These are phyloP conservation scores for Catocala sponsa DNA, from an alignment of 2,888 invertebrate species.

Conservation along the genomic window DNA sequence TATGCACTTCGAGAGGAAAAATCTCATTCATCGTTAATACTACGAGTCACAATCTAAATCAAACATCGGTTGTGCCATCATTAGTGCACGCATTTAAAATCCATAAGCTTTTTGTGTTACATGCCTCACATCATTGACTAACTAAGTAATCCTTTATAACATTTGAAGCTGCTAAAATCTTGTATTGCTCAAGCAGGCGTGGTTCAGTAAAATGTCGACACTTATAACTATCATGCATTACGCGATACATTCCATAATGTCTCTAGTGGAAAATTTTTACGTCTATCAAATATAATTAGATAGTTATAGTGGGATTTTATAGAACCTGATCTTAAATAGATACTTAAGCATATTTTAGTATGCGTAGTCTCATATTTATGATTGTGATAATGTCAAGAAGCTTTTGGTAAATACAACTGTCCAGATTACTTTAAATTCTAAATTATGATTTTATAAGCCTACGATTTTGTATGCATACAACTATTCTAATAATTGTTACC, in stretches of 20 bases:
- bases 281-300: too few relatives aligned
- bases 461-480: too few relatives aligned
- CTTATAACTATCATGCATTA: neutral
- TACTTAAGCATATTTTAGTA: too few relatives aligned
- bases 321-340: too few relatives aligned
- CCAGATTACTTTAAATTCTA: too few relatives aligned
- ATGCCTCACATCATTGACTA: slow-evolving; percentile 1
- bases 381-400: too few relatives aligned
- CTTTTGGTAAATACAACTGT: too few relatives aligned
- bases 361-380: too few relatives aligned
- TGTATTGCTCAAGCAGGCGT: slow-evolving; percentile 6
- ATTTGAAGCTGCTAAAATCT: neutral
- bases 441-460: too few relatives aligned
- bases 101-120: neutral
- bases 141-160: neutral
- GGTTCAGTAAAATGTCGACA: slow-evolving; percentile 4
- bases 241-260: neutral
- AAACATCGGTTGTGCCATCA: neutral
- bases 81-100: neutral
- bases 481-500: too few relatives aligned
- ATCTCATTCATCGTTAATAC: neutral
- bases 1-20: neutral
- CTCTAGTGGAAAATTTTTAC: neutral
- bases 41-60: neutral
- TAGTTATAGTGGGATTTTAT: too few relatives aligned